phyloP scores from a whole-genome alignment of 1,140 invertebrate genomes.

The Cataglyphis hispanica region DNA sequence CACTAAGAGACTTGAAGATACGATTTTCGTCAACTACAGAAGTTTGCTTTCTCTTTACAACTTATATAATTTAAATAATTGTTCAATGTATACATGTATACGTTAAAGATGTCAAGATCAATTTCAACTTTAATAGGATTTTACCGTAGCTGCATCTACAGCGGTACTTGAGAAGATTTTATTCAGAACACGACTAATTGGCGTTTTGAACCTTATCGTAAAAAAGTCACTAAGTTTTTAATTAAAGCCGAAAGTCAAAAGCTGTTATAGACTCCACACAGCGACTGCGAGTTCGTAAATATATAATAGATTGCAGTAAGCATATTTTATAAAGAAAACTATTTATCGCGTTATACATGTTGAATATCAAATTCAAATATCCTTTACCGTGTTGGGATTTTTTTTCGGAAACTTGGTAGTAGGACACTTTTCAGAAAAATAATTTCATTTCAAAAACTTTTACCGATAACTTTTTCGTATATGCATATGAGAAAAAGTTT shows the following conservation, averaged over 20 bases:
- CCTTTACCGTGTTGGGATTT: neutral
- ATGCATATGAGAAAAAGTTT: neutral
- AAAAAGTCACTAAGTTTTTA: neutral
- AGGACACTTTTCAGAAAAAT: neutral
- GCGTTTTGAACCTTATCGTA: neutral
- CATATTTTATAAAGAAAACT: neutral
- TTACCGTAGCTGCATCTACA: neutral
- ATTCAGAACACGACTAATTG: slow-evolving; percentile 2
- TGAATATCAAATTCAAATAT: neutral
- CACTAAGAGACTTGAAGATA: neutral
- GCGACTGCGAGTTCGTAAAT: neutral
- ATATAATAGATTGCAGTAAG: neutral
- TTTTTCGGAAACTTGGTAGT: slow-evolving; percentile 17
- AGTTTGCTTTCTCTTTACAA: neutral
- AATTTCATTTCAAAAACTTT: slow-evolving; percentile 13
- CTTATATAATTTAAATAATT: slow-evolving; percentile 13
- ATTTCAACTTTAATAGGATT: slow-evolving; percentile 13
- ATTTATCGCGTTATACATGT: neutral
- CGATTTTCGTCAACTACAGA: neutral
- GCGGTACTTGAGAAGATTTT: slow-evolving; percentile 1
- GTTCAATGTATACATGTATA: neutral
- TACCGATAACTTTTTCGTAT: neutral
- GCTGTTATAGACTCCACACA: neutral
- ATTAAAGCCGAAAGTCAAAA: slow-evolving; percentile 12
- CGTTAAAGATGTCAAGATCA: slow-evolving; percentile 11